Percentiles rank a stretch among this genome's conserved stretches.
These are phyloP conservation scores for Chlorops oryzae DNA, from an alignment of 1,140 invertebrate genomes.

Conservation along the genomic window DNA sequence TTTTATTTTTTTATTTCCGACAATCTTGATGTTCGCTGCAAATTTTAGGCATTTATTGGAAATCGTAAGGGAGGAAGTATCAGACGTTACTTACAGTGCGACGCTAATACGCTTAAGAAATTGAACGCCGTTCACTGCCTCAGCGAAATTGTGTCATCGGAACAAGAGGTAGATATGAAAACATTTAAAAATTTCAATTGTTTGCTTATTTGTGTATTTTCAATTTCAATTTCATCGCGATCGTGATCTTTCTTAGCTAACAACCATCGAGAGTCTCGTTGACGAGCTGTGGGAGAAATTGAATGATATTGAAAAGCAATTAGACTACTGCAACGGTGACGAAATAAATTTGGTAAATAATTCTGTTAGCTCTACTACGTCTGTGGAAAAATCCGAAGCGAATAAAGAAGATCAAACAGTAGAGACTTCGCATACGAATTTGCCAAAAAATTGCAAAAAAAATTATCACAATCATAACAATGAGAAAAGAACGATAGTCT, in stretches of 20 bases:
- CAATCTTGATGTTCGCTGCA: no score
- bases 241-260: slow-evolving; percentile 46
- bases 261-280: slow-evolving; percentile 50
- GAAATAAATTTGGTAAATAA: slow-evolving; percentile 5
- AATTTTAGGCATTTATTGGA: slow-evolving; percentile 17
- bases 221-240: no score
- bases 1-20: slow-evolving; percentile 1
- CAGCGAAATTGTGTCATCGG: slow-evolving; percentile 47
- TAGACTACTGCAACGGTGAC: slow-evolving; percentile 17
- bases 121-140: slow-evolving; percentile 54
- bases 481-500: background rate
- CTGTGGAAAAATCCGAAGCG: background rate
- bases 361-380: background rate
- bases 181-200: background rate
- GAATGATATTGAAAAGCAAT: slow-evolving; percentile 46
- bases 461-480: background rate
- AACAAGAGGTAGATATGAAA: slow-evolving; percentile 50
- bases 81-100: slow-evolving; percentile 25
- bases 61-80: slow-evolving; percentile 17
- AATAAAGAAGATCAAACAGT: background rate
- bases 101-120: slow-evolving; percentile 51
- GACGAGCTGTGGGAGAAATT: slow-evolving; percentile 51
- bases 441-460: background rate
- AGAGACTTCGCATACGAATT: background rate
- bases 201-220: no score